Base-by-base conservation (phyloP, 1,140 invertebrate genomes). In the Nebria ingens region DNA sequence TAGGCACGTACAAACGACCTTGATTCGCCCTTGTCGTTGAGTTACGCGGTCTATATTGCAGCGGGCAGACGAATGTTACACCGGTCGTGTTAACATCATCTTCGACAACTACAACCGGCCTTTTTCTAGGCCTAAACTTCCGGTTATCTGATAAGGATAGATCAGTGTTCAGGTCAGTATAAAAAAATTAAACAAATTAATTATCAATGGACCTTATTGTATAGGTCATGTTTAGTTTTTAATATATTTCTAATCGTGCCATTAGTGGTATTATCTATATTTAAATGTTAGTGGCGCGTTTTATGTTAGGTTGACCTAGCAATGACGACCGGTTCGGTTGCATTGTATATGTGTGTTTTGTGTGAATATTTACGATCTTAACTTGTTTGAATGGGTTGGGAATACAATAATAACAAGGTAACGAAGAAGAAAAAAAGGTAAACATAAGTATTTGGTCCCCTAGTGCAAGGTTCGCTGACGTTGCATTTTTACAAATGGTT, bases 1-100 rank as follows among this genome's bases (percentile, higher is more conserved):
- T 45, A 12, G 40, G 9, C 17, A 17, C 40, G 6, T 9, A 12
- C 9, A 22, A n/a, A 56, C 61, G 62, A 62, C 62, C 62, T 64
- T 64, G 62, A 20, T 57, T 57, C 58, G 62, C 57, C 62, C 62
- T 64, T 64, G 61, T 50, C 42, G 38, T 42, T 23, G 60, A 61
- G 62, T 62, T 54, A 45, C 9, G 59, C 58, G 59, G 51, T 56
- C n/a, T n/a, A n/a, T n/a, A n/a, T n/a, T 53, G 54, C 42, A 57
- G n/a, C 21, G 22, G 23, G 15, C 52, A 55, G 61, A 60, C 56
- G 57, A 54, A 23, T 20, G 21, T 4, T 9, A 6, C 40, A 45
- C 40, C 40, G 40, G 40, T 17, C 9, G 9, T 17, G 17, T 9
- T 6, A 34, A 17, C 9, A 9, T 17, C 9, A 17, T 6, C 17